phyloP scores from a whole-genome alignment of 2,888 invertebrate species.

The Nomada fabriciana region DNA sequence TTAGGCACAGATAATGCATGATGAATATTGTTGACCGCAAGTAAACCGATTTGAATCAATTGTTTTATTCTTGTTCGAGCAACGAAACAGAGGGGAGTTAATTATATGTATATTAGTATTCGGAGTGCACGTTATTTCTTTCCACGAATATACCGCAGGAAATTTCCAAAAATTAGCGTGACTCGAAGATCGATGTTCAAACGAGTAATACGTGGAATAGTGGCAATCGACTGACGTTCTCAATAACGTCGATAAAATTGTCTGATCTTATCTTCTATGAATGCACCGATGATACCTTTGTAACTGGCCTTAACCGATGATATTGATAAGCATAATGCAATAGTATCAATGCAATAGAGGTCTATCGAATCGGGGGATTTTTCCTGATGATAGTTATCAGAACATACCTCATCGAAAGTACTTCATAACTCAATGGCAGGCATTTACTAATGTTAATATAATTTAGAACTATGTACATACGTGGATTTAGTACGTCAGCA shows the following conservation, averaged over 20 bases:
- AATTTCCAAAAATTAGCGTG: neutral
- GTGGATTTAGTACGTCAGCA: neutral
- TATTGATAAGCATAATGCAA: constrained; percentile 35
- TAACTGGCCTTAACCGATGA: neutral
- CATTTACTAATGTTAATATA: neutral
- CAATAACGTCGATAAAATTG: neutral
- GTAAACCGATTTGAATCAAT: neutral
- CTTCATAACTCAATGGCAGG: too few species aligned
- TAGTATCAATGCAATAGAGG: neutral
- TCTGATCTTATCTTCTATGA: constrained; percentile 49
- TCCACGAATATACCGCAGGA: neutral
- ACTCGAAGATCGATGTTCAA: neutral
- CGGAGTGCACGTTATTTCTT: neutral
- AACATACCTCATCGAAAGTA: neutral
- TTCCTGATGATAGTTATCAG: constrained; percentile 11
- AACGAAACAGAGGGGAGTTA: neutral
- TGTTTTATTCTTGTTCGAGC: neutral
- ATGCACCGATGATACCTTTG: neutral
- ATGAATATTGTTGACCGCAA: neutral
- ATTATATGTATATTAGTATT: neutral
- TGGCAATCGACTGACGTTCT: constrained; percentile 20
- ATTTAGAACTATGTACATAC: neutral
- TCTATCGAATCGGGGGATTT: constrained; percentile 8
- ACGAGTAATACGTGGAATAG: constrained; percentile 4
- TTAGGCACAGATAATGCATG: constrained; percentile 44